Percentiles rank a stretch among this genome's conserved stretches.
Evolutionary conservation across 2,797 vertebrate species (phyloP).

Genomic region (Sardinella longiceps): DNA sequence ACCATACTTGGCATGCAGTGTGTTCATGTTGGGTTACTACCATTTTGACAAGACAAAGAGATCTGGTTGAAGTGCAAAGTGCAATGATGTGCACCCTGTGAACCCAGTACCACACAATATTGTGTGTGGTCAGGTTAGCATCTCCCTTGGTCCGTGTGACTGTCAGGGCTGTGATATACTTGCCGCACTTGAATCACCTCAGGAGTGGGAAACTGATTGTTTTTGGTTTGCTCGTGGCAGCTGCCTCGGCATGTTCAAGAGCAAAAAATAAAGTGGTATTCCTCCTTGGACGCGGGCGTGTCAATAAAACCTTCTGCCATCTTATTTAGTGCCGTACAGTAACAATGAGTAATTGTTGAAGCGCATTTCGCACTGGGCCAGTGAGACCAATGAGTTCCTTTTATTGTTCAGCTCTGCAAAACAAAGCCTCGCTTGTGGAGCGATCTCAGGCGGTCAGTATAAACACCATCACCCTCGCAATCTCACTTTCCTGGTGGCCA

Average conservation of each 20-base stretch:
- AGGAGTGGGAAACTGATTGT: constrained; percentile 50
- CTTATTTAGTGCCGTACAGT: constrained; percentile 60
- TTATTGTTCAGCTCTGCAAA: constrained; percentile 6
- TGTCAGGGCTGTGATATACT: constrained; percentile 34
- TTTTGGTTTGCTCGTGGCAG: constrained; percentile 62
- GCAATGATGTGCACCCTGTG: background rate
- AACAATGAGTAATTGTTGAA: constrained; percentile 62
- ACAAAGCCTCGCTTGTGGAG: constrained; percentile 37
- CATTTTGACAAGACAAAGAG: background rate
- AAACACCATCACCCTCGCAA: constrained; percentile 39
- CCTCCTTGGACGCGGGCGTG: constrained; percentile 63
- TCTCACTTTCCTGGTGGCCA: constrained; percentile 50
- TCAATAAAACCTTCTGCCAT: constrained; percentile 67
- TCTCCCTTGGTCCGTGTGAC: constrained; percentile 38
- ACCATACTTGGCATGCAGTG: background rate
- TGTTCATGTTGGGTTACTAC: constrained; percentile 9
- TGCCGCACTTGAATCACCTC: constrained; percentile 32
- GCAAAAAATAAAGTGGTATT: constrained; percentile 61
- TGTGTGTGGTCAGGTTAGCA: constrained; percentile 44
- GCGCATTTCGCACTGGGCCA: background rate
- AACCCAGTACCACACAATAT: constrained; percentile 21
- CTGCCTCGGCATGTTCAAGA: constrained; percentile 61
- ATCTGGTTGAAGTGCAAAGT: background rate
- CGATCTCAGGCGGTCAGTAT: constrained; percentile 44
- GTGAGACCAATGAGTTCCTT: background rate